These are phyloP conservation scores for Drosophila teissieri DNA, from an alignment of 1,140 invertebrate species.

Conservation along the genomic window DNA sequence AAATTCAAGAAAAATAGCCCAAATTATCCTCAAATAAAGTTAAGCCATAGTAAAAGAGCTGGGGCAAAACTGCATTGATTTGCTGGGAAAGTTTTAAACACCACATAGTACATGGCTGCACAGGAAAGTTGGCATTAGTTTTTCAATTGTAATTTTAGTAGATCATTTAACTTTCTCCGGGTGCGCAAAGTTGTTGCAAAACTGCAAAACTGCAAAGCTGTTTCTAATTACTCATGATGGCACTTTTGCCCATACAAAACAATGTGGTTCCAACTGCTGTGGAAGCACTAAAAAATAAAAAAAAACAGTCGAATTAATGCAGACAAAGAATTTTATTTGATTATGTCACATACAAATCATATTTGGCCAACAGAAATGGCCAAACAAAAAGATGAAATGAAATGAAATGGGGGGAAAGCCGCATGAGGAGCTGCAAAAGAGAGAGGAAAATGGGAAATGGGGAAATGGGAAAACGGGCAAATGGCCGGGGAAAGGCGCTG, in stretches of 20 bases:
- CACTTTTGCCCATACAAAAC: background rate
- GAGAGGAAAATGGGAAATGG: conserved; percentile 14
- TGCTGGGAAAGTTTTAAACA: background rate
- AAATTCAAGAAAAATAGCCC: background rate
- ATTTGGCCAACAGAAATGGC: conserved; percentile 23
- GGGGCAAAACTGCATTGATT: background rate
- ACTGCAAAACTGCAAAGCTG: background rate
- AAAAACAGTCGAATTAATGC: conserved; percentile 1
- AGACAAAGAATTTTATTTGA: conserved; percentile 22
- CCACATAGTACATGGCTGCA: background rate
- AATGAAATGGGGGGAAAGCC: conserved; percentile 10
- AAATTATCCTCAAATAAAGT: background rate
- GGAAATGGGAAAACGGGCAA: conserved; percentile 9
- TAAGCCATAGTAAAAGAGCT: background rate
- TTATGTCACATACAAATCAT: conserved; percentile 44
- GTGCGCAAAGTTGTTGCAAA: background rate
- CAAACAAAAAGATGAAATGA: background rate
- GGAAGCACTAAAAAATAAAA: conserved; percentile 4
- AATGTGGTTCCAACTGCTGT: background rate
- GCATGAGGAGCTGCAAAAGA: conserved; percentile 15
- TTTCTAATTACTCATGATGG: background rate
- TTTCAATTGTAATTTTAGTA: conserved; percentile 8
- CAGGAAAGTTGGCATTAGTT: background rate
- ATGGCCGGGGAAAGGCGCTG: conserved; percentile 7
- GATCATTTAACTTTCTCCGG: conserved; percentile 1